Percentiles rank a stretch among this genome's conserved stretches.
These are phyloP conservation scores for Cyprinodon diabolis DNA, from an alignment of 2,797 vertebrate genomes.

Conservation along the genomic window DNA sequence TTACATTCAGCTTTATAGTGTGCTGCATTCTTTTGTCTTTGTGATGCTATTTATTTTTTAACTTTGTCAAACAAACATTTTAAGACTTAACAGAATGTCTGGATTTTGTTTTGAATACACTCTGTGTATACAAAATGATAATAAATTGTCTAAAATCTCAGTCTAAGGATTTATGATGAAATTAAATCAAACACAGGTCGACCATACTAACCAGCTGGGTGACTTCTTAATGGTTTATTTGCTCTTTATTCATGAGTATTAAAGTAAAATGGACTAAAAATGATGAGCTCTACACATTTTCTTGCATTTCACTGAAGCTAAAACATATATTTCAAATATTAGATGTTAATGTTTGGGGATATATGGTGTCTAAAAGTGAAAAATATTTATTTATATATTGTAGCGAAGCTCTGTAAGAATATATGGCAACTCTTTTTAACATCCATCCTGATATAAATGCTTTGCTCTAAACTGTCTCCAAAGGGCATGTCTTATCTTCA, in stretches of 20 bases:
- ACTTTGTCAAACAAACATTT: too few relatives aligned
- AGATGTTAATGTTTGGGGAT: background rate
- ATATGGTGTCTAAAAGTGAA: background rate
- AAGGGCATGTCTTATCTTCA: constrained; percentile 98
- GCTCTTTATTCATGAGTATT: background rate
- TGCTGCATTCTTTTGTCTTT: too few relatives aligned
- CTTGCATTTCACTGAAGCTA: background rate
- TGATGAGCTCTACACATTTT: background rate
- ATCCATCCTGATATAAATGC: background rate
- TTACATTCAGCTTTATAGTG: background rate
- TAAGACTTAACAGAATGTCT: too few relatives aligned
- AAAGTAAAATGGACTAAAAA: background rate
- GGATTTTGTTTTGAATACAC: too few relatives aligned
- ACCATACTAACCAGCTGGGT: background rate
- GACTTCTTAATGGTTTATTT: background rate
- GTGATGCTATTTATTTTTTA: too few relatives aligned
- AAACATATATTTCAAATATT: background rate
- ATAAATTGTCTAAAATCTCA: too few relatives aligned
- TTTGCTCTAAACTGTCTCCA: background rate
- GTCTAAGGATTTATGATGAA: too few relatives aligned
- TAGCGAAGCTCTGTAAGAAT: background rate
- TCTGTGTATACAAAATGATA: too few relatives aligned
- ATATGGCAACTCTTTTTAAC: background rate
- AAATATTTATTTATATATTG: background rate
- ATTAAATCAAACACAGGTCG: background rate